Evolutionary conservation across 2,888 invertebrate genomes (phyloP).

Genomic region (Embidobia sp.): DNA sequence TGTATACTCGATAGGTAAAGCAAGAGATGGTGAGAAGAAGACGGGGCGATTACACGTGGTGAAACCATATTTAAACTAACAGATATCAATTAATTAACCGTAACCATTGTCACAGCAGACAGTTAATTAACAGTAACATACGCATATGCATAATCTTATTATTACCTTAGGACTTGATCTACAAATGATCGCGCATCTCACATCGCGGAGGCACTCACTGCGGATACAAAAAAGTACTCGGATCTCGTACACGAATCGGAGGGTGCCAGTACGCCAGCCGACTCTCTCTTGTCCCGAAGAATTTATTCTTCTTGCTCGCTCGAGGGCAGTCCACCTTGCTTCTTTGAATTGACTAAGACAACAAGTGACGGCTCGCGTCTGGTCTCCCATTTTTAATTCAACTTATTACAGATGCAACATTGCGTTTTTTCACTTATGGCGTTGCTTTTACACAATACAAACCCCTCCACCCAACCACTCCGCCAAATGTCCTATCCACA

Average conservation of each 20-base stretch:
- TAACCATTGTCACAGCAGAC: conserved; percentile 76
- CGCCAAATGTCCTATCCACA: conserved; percentile 67
- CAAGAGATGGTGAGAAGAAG: conserved; percentile 45
- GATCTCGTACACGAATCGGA: conserved; percentile 79
- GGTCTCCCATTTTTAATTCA: conserved; percentile 75
- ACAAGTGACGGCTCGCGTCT: conserved; percentile 38
- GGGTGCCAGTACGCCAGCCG: conserved; percentile 73
- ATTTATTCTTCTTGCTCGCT: too few relatives aligned
- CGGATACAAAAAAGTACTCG: conserved; percentile 74
- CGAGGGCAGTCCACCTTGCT: too few relatives aligned
- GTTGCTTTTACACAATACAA: conserved; percentile 81
- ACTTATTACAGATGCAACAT: conserved; percentile 80
- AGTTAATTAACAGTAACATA: conserved; percentile 73
- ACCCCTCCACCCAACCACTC: conserved; percentile 67
- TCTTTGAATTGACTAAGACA: too few relatives aligned
- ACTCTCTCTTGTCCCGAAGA: too few relatives aligned
- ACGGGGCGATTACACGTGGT: conserved; percentile 69
- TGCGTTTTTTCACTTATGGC: conserved; percentile 81
- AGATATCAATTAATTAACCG: conserved; percentile 79
- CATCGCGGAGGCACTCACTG: conserved; percentile 81
- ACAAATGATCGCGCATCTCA: conserved; percentile 68
- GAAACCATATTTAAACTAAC: conserved; percentile 79
- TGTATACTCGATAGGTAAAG: conserved; percentile 76
- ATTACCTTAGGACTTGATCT: conserved; percentile 73
- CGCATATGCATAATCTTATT: conserved; percentile 69